phyloP scores from a whole-genome alignment of 2,113 vertebrate genomes.

The Geococcyx californianus region DNA sequence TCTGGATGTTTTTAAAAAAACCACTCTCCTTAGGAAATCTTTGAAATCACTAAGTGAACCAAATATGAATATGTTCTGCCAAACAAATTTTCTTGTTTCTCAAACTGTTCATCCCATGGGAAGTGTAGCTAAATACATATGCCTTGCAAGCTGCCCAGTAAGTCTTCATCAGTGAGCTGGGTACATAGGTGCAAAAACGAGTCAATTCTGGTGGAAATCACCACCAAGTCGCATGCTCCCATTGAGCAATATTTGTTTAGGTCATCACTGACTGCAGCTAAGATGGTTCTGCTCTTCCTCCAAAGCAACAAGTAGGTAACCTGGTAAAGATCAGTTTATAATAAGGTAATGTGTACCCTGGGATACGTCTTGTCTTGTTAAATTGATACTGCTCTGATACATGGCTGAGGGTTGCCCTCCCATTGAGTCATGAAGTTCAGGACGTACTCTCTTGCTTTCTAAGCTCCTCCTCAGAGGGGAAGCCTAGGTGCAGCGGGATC shows the following conservation, averaged over 20 bases:
- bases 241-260: background rate
- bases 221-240: background rate
- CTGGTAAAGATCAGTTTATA: background rate
- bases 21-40: background rate
- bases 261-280: background rate
- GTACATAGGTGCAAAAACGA: background rate
- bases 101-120: background rate
- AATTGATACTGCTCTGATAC: no score
- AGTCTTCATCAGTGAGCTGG: fast-evolving
- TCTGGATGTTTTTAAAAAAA: background rate
- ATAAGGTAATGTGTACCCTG: background rate
- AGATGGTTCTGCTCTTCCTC: background rate
- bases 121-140: background rate
- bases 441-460: no score
- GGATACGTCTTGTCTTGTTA: background rate
- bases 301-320: background rate
- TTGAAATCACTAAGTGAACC: background rate
- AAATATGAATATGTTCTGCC: background rate
- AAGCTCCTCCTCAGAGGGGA: no score
- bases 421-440: no score
- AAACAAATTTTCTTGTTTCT: background rate
- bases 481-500: no score
- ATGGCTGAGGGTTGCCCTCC: no score
- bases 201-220: background rate
- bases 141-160: background rate